Evolutionary conservation across 2,113 vertebrate species (phyloP).

Genomic region (Hemiscyllium ocellatum): DNA sequence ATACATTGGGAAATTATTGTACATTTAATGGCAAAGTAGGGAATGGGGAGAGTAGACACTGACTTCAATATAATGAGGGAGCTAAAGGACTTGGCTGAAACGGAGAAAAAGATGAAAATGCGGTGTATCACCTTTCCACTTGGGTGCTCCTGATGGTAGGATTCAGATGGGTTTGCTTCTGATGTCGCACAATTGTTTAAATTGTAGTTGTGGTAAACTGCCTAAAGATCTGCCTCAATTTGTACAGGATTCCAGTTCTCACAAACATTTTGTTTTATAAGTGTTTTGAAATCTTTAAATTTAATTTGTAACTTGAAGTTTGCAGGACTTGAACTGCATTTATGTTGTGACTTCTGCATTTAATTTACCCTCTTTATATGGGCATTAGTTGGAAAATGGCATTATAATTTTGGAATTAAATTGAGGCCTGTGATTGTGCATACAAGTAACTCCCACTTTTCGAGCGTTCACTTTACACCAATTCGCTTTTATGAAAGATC

Average conservation of each 20-base stretch:
- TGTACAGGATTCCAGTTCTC: background rate
- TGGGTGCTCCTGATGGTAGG: background rate
- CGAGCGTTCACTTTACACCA: no score
- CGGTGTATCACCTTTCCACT: background rate
- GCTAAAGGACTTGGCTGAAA: background rate
- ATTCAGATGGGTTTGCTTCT: background rate
- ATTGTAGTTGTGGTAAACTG: background rate
- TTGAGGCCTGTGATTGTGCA: background rate
- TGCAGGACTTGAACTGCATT: background rate
- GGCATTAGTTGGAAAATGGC: background rate
- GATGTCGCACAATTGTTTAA: background rate
- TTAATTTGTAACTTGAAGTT: background rate
- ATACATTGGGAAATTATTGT: background rate
- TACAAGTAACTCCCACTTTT: background rate
- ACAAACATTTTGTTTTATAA: background rate
- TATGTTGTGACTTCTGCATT: background rate
- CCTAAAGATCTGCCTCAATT: background rate
- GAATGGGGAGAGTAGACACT: background rate
- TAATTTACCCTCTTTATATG: background rate
- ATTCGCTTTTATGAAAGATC: no score
- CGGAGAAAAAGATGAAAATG: background rate
- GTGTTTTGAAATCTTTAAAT: background rate
- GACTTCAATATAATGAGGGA: background rate
- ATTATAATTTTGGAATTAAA: background rate
- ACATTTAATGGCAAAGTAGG: background rate